These are phyloP conservation scores for Fopius arisanus DNA, from an alignment of 1,140 invertebrate genomes.

Conservation along the genomic window DNA sequence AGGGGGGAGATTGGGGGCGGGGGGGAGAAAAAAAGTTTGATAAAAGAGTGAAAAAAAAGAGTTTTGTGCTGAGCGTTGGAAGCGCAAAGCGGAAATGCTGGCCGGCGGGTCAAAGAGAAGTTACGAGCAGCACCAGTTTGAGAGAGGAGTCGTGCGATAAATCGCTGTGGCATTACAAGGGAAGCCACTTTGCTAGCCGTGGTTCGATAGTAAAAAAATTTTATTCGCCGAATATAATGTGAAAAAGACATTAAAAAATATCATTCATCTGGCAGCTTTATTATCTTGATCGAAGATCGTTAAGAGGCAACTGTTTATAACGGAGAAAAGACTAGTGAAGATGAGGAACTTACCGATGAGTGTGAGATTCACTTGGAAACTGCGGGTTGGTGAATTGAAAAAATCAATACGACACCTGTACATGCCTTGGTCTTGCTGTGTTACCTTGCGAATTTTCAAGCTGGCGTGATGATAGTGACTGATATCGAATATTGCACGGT, in stretches of 20 bases:
- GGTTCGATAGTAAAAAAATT: constrained; percentile 1
- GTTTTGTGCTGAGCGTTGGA: constrained; percentile 28
- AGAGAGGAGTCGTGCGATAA: constrained; percentile 12
- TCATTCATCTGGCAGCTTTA: not conserved
- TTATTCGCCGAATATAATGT: not conserved
- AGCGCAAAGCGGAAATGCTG: constrained; percentile 37
- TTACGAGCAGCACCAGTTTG: constrained; percentile 26
- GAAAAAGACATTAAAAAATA: not conserved
- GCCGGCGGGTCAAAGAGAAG: constrained; percentile 22
- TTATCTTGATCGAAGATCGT: not conserved
- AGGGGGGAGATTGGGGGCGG: too few relatives aligned
- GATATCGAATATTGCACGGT: constrained; percentile 77
- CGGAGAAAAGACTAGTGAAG: not conserved
- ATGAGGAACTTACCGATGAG: constrained; percentile 76
- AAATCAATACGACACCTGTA: constrained; percentile 88
- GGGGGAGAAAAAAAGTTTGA: not conserved
- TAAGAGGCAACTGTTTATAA: too few relatives aligned
- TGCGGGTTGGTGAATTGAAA: constrained; percentile 82
- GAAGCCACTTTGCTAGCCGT: constrained; percentile 22
- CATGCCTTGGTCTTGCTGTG: constrained; percentile 77
- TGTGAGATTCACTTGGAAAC: constrained; percentile 84
- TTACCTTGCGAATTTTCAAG: constrained; percentile 77
- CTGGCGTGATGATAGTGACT: constrained; percentile 74
- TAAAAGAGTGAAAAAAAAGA: constrained; percentile 2
- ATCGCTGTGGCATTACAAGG: constrained; percentile 29